phyloP scores from a whole-genome alignment of 2,113 vertebrate genomes.

The Podarcis muralis region DNA sequence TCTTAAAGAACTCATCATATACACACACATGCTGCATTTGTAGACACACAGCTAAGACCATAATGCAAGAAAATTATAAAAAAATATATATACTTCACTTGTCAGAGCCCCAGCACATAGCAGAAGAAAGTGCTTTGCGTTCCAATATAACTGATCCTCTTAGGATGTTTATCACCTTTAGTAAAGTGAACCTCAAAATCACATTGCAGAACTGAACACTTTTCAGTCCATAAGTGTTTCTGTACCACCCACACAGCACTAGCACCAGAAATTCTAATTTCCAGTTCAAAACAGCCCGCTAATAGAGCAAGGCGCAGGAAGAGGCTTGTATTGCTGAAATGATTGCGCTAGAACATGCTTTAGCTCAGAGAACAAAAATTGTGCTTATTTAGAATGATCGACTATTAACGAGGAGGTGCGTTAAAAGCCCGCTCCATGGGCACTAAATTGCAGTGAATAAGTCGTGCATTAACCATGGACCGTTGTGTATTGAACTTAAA shows the following conservation, averaged over 20 bases:
- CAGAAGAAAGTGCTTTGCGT: neutral
- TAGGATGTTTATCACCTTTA: neutral
- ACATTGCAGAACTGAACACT: neutral
- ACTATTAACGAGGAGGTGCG: neutral
- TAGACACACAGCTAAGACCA: neutral
- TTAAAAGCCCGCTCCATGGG: neutral
- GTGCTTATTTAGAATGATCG: no score
- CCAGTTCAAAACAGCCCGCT: neutral
- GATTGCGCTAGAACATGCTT: neutral
- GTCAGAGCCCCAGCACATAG: neutral
- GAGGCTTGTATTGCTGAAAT: neutral
- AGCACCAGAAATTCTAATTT: neutral
- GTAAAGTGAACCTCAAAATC: neutral
- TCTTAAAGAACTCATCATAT: neutral
- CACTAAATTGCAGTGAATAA: neutral
- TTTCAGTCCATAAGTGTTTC: neutral
- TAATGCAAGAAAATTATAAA: no score
- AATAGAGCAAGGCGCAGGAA: neutral
- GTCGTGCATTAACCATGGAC: neutral
- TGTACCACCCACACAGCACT: neutral
- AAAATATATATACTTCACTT: neutral
- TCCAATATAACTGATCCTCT: neutral
- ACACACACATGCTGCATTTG: neutral
- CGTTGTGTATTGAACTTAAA: neutral
- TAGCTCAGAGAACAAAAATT: neutral